Evolutionary conservation across 2,888 invertebrate species (phyloP).

Genomic region (Apodemia zela): DNA sequence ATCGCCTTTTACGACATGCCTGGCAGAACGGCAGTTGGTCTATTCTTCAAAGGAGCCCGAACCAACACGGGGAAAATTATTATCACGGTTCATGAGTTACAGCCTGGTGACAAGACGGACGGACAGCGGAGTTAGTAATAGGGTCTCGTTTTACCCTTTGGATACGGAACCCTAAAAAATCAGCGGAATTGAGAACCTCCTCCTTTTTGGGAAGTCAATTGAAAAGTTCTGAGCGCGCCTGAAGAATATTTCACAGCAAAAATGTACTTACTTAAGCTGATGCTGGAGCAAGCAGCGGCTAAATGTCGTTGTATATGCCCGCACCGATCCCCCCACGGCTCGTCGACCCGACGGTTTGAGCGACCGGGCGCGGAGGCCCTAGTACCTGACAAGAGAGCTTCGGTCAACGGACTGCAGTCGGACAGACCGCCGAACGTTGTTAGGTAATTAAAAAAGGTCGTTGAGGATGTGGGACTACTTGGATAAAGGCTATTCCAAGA

Average conservation of each 20-base stretch:
- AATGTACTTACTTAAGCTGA: constrained; percentile 58
- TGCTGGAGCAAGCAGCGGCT: constrained; percentile 65
- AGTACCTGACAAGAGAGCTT: constrained; percentile 73
- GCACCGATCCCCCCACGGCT: constrained; percentile 75
- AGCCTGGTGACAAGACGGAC: too few relatives aligned
- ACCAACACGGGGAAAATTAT: too few relatives aligned
- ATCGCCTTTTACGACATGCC: too few relatives aligned
- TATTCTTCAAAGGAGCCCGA: too few relatives aligned
- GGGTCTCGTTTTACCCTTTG: too few relatives aligned
- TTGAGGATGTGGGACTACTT: neutral
- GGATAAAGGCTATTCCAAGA: neutral
- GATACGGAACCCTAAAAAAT: too few relatives aligned
- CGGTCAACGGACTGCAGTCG: constrained; percentile 51
- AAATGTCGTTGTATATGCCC: constrained; percentile 57
- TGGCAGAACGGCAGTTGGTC: too few relatives aligned
- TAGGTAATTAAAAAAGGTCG: constrained; percentile 23
- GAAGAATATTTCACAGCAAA: neutral
- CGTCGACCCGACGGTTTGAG: constrained; percentile 65
- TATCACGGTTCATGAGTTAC: too few relatives aligned
- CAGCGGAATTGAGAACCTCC: too few relatives aligned
- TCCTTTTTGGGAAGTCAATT: too few relatives aligned
- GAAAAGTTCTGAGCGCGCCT: too few relatives aligned
- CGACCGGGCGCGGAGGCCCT: constrained; percentile 77
- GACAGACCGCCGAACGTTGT: constrained; percentile 44
- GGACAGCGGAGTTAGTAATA: too few relatives aligned